Conservation (phyloP, 2,113 vertebrate species). For the Hydrochoerus hydrochaeris region DNA sequence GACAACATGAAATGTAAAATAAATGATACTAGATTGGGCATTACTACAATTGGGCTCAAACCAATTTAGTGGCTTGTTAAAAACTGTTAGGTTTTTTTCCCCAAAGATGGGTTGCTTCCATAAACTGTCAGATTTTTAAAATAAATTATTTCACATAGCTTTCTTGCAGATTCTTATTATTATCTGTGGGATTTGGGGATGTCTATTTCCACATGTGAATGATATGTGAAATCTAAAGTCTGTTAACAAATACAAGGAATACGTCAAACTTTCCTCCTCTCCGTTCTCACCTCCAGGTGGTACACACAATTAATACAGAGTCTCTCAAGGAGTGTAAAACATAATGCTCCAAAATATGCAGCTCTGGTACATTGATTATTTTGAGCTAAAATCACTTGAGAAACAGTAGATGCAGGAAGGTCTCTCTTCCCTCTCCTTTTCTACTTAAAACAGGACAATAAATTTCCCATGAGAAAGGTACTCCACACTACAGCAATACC, state of each 20-base stretch:
- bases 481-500: background rate
- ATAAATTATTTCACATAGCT: background rate
- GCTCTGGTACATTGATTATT: background rate
- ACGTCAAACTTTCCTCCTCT: background rate
- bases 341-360: background rate
- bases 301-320: constrained; percentile 27
- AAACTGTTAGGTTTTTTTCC: background rate
- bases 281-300: background rate
- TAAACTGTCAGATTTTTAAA: background rate
- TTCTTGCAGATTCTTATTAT: constrained; percentile 4
- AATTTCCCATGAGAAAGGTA: background rate
- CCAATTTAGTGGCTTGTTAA: background rate
- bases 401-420: background rate
- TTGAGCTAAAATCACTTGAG: background rate
- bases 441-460: constrained; percentile 7
- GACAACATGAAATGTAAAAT: background rate
- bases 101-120: background rate
- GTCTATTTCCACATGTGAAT: background rate
- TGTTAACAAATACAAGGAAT: constrained; percentile 7
- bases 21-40: background rate
- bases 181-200: background rate
- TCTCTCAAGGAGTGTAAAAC: background rate
- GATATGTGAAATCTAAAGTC: background rate
- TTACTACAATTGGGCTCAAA: constrained; percentile 33
- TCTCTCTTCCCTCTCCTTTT: background rate